These are phyloP conservation scores for Drosophila maculinotata DNA, from an alignment of 2,888 invertebrate species.

Conservation along the genomic window DNA sequence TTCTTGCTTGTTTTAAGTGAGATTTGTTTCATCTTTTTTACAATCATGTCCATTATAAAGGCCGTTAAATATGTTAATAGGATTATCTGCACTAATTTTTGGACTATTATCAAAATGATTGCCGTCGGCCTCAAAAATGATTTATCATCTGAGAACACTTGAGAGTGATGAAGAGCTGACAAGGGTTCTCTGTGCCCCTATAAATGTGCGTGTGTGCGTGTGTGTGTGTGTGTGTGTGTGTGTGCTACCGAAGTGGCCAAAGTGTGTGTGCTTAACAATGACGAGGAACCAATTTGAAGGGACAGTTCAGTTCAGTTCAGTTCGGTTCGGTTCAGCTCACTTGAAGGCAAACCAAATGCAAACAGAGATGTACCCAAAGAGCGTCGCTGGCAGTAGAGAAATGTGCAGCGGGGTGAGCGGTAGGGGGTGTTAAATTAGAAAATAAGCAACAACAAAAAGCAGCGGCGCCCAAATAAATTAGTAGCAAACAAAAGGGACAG, in stretches of 20 bases:
- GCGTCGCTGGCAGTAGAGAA: neutral
- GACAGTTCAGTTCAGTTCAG: slow-evolving; percentile 35
- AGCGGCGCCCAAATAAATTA: slow-evolving; percentile 53
- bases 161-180: slow-evolving; percentile 56
- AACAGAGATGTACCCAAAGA: slow-evolving; percentile 30
- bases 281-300: slow-evolving; percentile 70
- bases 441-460: slow-evolving; percentile 57
- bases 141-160: slow-evolving; percentile 71
- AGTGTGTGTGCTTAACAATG: slow-evolving; percentile 57
- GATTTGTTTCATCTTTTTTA: neutral
- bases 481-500: slow-evolving; percentile 27
- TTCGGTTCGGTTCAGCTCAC: slow-evolving; percentile 25
- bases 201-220: slow-evolving; percentile 1
- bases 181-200: slow-evolving; percentile 36
- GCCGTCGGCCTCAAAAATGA: slow-evolving; percentile 52
- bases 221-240: slow-evolving; percentile 27
- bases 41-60: slow-evolving; percentile 6
- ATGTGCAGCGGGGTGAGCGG: slow-evolving; percentile 1
- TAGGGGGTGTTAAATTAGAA: slow-evolving; percentile 53
- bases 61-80: slow-evolving; percentile 53
- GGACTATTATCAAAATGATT: slow-evolving; percentile 26
- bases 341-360: slow-evolving; percentile 59
- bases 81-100: slow-evolving; percentile 73
- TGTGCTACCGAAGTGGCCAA: slow-evolving; percentile 60
- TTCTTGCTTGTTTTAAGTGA: neutral